Base-by-base conservation (phyloP, 2,888 invertebrate species). In the Boloria selene region DNA sequence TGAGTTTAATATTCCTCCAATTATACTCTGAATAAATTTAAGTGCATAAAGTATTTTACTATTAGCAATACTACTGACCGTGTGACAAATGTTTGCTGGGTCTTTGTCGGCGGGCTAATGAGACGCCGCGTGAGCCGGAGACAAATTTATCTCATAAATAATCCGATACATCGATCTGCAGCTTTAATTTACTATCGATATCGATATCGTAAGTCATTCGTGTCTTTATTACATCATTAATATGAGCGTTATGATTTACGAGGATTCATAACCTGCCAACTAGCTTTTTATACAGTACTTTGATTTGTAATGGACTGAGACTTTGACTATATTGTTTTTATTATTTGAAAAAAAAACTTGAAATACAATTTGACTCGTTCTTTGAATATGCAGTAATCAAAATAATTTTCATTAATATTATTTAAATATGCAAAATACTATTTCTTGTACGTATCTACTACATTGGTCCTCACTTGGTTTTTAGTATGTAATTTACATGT, bases 101-200 rank as follows among this genome's bases (percentile, higher is more conserved):
- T 73, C 89, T 90, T 90, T 91, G 90, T 89, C 90, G 90, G 90
- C 84, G 72, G 58, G 71, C 79, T 88, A 90, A 90, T 90, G 87
- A 88, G 87, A 85, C 86, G 76, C 81, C 77, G 79, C 73, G 80
- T 83, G 79, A 80, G 78, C 78, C 77, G 77, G 82, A 83, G 88
- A 90, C 89, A 90, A 90, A 90, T 91, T 89, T 83, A 84, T 81
- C 83, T 81, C 88, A 88, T 88, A 90, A 90, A 90, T 90, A 86
- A 75, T 87, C 84, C 79, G 86, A 85, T 83, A 85, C 85, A 83
- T 84, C 85, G 87, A 89, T 88, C 84, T 83, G 84, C 82, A 79
- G 82, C 81, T 82, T 86, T 88, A 88, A 87, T 88, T 86, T 84
- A 87, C 81, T 79, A 79, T 79, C 76, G 80, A 84, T 86, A 85